phyloP scores from a whole-genome alignment of 2,113 vertebrate species.

The Muntiacus reevesi region DNA sequence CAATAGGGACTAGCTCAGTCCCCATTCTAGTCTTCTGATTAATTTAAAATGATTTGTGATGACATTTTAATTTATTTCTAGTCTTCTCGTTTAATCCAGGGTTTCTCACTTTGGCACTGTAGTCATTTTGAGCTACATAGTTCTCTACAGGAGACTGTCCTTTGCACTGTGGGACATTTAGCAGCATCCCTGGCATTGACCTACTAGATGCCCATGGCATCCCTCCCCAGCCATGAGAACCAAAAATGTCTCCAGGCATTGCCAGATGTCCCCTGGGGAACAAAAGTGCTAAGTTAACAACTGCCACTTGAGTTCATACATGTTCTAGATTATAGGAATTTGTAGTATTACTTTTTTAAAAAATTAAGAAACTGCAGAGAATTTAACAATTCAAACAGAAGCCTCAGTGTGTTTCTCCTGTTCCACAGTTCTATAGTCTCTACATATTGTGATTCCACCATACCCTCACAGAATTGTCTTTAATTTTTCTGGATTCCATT shows the following conservation, averaged over 20 bases:
- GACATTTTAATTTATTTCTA: constrained; percentile 10
- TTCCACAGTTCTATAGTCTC: neutral
- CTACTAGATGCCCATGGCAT: neutral
- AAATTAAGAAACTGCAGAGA: neutral
- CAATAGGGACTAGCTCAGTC: neutral
- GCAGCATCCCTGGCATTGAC: neutral
- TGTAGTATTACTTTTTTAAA: neutral
- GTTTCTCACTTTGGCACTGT: neutral
- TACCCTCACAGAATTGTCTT: neutral
- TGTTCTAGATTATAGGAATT: neutral
- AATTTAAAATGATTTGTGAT: neutral
- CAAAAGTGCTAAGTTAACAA: neutral
- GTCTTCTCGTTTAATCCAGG: neutral
- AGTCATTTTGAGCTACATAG: neutral
- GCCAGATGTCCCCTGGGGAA: neutral
- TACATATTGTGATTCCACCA: neutral
- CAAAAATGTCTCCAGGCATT: neutral
- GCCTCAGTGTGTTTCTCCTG: neutral
- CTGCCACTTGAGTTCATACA: neutral
- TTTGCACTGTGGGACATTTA: neutral
- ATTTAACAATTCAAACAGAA: neutral
- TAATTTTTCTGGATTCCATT: neutral
- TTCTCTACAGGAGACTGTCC: neutral
- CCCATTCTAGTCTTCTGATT: neutral
- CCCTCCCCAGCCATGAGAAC: neutral